These are phyloP conservation scores for Myrmecophaga tridactyla DNA, from an alignment of 2,113 vertebrate genomes.

Conservation along the genomic window DNA sequence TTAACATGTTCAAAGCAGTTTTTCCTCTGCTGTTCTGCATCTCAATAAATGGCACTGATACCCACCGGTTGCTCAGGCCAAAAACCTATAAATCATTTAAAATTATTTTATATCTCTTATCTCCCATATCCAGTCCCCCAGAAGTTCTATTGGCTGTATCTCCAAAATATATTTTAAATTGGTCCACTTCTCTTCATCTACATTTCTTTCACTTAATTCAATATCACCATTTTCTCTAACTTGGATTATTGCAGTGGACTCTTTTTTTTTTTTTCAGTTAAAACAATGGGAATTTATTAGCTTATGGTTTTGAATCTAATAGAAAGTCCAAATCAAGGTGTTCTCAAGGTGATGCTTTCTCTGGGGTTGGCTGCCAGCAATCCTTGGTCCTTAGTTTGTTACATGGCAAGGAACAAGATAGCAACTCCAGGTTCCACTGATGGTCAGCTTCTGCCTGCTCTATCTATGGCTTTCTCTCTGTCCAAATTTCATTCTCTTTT, in stretches of 20 bases:
- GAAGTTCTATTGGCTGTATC: background rate
- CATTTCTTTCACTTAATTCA: background rate
- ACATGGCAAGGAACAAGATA: too few species aligned
- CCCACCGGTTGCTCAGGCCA: background rate
- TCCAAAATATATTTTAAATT: constrained; percentile 28
- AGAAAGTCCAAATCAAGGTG: too few species aligned
- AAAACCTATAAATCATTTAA: background rate
- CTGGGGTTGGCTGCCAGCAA: too few species aligned
- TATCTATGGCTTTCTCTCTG: too few species aligned
- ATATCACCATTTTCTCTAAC: constrained; percentile 11
- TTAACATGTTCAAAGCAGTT: constrained; percentile 32
- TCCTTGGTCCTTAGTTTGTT: too few species aligned
- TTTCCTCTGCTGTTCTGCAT: background rate
- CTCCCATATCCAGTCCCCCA: constrained; percentile 8
- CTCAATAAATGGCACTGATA: background rate
- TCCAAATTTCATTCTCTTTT: too few species aligned
- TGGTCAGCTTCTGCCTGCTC: too few species aligned
- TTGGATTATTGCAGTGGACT: background rate
- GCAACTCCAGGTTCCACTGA: too few species aligned
- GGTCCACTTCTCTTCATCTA: background rate
- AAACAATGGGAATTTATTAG: too few species aligned
- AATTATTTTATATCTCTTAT: constrained; percentile 9
- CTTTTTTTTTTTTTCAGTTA: too few species aligned
- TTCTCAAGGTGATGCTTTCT: too few species aligned
- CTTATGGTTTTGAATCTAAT: too few species aligned